Percentiles rank a stretch among this genome's conserved stretches.
Evolutionary conservation across 23 tunicate species (phyloP).

Genomic region (Oikopleura vanhoeffeni): DNA sequence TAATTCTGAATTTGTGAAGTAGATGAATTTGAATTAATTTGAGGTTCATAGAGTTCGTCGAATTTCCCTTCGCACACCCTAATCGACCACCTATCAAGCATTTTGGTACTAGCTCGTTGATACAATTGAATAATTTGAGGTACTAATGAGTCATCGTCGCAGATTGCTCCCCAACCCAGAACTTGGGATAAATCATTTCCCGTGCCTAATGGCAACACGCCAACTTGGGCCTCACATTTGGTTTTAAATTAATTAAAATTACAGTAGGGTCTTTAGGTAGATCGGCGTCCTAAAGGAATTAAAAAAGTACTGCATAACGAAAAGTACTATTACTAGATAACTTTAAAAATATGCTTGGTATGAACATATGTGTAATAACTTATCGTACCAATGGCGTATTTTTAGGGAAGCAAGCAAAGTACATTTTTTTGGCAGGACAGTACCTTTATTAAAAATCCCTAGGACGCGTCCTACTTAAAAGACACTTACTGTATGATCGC

Average conservation of each 20-base stretch:
- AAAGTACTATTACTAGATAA: too few species aligned
- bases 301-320: too few species aligned
- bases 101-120: constrained; percentile 62
- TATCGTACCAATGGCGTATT: too few species aligned
- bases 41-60: not conserved
- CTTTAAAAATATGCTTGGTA: too few species aligned
- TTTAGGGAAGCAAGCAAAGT: too few species aligned
- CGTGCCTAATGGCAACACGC: constrained; percentile 87
- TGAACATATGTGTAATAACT: too few species aligned
- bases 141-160: constrained; percentile 81
- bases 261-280: too few species aligned
- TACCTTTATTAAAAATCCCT: too few species aligned
- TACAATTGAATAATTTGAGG: constrained; percentile 68
- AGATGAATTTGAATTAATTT: not conserved
- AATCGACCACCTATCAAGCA: constrained; percentile 56
- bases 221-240: constrained; percentile 50
- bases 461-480: too few species aligned
- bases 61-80: not conserved
- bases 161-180: constrained; percentile 96
- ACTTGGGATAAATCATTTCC: constrained; percentile 97
- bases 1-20: not conserved
- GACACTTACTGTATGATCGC: too few species aligned
- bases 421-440: too few species aligned
- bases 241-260: not conserved
- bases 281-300: too few species aligned